Conservation (phyloP, 1,140 invertebrate genomes). For the Heterodera schachtii region DNA sequence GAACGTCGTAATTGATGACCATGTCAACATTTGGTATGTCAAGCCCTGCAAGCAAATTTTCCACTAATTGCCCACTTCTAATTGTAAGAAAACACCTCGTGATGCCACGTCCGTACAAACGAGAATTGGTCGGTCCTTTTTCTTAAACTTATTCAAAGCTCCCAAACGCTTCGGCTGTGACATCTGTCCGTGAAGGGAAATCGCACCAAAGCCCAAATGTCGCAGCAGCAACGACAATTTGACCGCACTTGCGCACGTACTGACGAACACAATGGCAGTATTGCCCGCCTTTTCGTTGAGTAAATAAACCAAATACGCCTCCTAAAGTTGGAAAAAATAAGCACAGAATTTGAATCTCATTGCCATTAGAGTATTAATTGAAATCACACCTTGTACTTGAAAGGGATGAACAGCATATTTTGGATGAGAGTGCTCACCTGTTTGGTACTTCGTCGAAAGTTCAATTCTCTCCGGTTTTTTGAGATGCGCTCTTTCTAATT, state of each 20-base stretch:
- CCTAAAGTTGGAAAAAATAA: slow-evolving; percentile 70
- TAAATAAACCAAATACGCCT: slow-evolving; percentile 92
- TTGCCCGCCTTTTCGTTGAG: slow-evolving; percentile 93
- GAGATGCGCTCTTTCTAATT: slow-evolving; percentile 89
- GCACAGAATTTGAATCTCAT: not conserved
- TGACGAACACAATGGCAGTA: slow-evolving; percentile 94
- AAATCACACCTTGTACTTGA: slow-evolving; percentile 82
- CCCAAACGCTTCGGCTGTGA: slow-evolving; percentile 68
- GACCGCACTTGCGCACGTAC: slow-evolving; percentile 88
- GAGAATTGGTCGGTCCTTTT: slow-evolving; percentile 47
- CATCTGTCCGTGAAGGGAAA: slow-evolving; percentile 97
- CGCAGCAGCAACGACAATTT: slow-evolving; percentile 83
- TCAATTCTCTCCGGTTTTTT: slow-evolving; percentile 88
- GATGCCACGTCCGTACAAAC: slow-evolving; percentile 64
- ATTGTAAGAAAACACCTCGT: slow-evolving; percentile 41
- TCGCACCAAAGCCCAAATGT: slow-evolving; percentile 83
- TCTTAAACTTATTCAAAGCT: slow-evolving; percentile 53
- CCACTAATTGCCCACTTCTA: slow-evolving; percentile 3
- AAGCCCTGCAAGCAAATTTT: slow-evolving; percentile 52
- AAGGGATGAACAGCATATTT: slow-evolving; percentile 91
- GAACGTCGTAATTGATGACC: slow-evolving; percentile 64
- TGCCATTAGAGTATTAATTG: not conserved
- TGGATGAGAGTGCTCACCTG: slow-evolving; percentile 93
- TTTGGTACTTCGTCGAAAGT: slow-evolving; percentile 83
- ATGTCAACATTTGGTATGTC: slow-evolving; percentile 65